Evolutionary conservation across 1,140 invertebrate genomes (phyloP).

Genomic region (Leguminivora glycinivorella): DNA sequence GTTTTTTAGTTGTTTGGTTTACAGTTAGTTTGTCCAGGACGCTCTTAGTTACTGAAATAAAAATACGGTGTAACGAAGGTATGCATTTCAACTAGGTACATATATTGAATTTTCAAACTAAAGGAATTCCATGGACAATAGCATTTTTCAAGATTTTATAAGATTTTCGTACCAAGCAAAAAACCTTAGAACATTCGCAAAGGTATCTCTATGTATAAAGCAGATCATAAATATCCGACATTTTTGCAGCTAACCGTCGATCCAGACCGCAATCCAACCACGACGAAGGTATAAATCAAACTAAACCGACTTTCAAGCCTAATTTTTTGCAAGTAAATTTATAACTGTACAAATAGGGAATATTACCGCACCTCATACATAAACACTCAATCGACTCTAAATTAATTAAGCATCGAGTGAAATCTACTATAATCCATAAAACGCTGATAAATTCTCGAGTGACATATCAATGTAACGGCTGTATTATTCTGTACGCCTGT

Average conservation of each 20-base stretch:
- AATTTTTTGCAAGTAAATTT: background rate
- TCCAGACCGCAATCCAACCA: too few species aligned
- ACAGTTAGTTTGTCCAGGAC: constrained; percentile 21
- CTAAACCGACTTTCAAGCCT: background rate
- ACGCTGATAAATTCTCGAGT: constrained; percentile 10
- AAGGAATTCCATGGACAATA: too few species aligned
- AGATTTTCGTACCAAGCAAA: too few species aligned
- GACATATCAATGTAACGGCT: constrained; percentile 14
- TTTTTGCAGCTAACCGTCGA: too few species aligned
- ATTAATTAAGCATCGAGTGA: constrained; percentile 3
- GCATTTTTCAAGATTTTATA: too few species aligned
- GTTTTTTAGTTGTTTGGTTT: background rate
- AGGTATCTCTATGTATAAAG: too few species aligned
- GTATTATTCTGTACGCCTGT: constrained; percentile 2
- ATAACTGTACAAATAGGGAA: background rate
- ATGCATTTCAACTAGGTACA: too few species aligned
- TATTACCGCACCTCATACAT: constrained; percentile 1
- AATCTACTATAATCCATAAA: constrained; percentile 19
- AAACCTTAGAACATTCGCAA: too few species aligned
- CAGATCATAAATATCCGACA: too few species aligned
- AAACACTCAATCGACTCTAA: background rate
- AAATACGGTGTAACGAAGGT: background rate
- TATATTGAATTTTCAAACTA: too few species aligned
- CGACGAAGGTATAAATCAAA: too few species aligned
- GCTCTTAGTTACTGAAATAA: background rate